These are phyloP conservation scores for Drosophila lacertosa DNA, from an alignment of 1,140 invertebrate genomes.

Conservation along the genomic window DNA sequence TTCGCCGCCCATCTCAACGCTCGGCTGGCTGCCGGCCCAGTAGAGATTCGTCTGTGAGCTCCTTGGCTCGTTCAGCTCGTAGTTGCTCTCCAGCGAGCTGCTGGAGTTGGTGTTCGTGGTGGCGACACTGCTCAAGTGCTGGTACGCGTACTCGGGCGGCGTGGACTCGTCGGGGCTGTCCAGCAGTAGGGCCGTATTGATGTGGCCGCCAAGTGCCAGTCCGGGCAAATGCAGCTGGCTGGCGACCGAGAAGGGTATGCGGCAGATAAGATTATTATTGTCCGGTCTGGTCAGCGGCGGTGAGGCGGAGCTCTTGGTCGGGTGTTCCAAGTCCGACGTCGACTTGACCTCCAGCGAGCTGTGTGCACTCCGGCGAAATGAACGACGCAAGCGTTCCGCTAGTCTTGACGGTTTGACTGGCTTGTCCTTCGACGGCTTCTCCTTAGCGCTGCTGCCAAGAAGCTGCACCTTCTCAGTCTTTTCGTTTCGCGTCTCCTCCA, in stretches of 20 bases:
- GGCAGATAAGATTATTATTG: conserved; percentile 37
- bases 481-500: conserved; percentile 67
- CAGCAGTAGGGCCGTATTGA: conserved; percentile 72
- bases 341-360: conserved; percentile 72
- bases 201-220: conserved; percentile 64
- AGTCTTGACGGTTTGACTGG: conserved; percentile 71
- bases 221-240: conserved; percentile 67
- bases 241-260: conserved; percentile 48
- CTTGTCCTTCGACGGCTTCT: conserved; percentile 61
- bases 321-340: conserved; percentile 40
- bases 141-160: conserved; percentile 79
- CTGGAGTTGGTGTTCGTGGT: conserved; percentile 75
- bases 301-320: neutral
- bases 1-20: conserved; percentile 70
- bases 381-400: conserved; percentile 70
- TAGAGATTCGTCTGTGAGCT: conserved; percentile 68
- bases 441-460: conserved; percentile 59
- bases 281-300: conserved; percentile 32
- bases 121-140: conserved; percentile 77
- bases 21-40: conserved; percentile 56
- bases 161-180: conserved; percentile 81
- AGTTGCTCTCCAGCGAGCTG: conserved; percentile 77
- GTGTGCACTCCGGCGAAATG: conserved; percentile 73
- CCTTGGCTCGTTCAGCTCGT: conserved; percentile 63
- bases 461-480: conserved; percentile 75